These are phyloP conservation scores for Phylloscopus whistleri DNA, from an alignment of 2,113 vertebrate genomes.

Conservation along the genomic window DNA sequence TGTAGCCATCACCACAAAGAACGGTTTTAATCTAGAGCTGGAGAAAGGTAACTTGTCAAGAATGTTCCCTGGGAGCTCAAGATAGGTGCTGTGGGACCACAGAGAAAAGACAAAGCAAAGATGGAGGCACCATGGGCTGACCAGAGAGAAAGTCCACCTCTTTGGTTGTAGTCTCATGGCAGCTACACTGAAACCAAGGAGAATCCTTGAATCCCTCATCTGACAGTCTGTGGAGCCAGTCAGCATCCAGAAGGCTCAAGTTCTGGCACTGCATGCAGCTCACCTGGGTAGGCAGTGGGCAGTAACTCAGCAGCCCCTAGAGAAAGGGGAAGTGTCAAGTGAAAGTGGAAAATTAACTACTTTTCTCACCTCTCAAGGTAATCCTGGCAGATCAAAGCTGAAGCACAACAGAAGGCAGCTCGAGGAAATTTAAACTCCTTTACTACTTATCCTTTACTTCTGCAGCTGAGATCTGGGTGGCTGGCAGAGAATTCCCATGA, in stretches of 20 bases:
- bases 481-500: slow-evolving; percentile 24
- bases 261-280: neutral
- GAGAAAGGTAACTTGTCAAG: neutral
- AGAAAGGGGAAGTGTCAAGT: neutral
- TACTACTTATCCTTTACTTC: slow-evolving; percentile 43
- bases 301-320: neutral
- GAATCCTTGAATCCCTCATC: neutral
- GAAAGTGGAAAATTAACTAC: slow-evolving; percentile 34
- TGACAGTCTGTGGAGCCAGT: neutral
- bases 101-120: neutral
- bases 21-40: neutral
- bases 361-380: slow-evolving; percentile 44
- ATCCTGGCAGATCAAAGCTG: slow-evolving; percentile 60
- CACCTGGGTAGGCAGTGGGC: neutral
- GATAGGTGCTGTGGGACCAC: neutral
- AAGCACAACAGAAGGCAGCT: slow-evolving; percentile 50
- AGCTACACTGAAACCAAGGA: neutral
- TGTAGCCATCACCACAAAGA: neutral
- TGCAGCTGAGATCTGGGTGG: neutral
- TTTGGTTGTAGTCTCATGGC: neutral
- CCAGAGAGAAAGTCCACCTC: neutral
- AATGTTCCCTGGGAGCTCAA: neutral
- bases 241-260: neutral
- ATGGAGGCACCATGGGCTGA: neutral
- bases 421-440: slow-evolving; percentile 53